Evolutionary conservation across 1,140 invertebrate species (phyloP), one percentile per base, ranked within the genome.

Genomic region (Trichonephila clavipes): DNA sequence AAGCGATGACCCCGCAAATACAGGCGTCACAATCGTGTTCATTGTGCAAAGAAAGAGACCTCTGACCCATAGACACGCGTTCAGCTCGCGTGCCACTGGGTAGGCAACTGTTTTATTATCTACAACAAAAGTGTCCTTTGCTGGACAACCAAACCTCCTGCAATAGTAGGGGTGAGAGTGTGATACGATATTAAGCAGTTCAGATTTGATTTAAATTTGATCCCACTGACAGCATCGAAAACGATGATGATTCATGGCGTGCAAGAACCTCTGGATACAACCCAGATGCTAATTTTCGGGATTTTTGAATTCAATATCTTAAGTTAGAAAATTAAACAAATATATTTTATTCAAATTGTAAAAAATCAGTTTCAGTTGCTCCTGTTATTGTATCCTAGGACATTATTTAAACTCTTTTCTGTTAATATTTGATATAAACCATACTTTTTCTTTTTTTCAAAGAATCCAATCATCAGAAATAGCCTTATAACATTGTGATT

Each of bases 31-130:
- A 24, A 92, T n/a, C 81, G 59, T 51, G 51, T 51, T 21, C 81
- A 64, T 66, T 92, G 90, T 92, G 61, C 24, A 44, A 69, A 58
- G 12, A 69, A 58, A 18, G 69, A 51, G 69, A 90, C 66, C n/a
- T 40, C 69, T 90, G 88, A 90, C 88, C 66, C 88, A 44, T 16
- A 40, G 87, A 21, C 87, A 88, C 62, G 40, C 59, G 87, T 51
- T 64, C 62, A 88, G 28, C 40, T 88, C 69, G 44, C 61, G 88
- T 90, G 88, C 69, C 69, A 72, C 24, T 18, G 69, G 69, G 72
- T 51, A 90, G 24, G 88, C 69, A 59, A 90, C 88, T 51, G 66
- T 59, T 90, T 77, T 44, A 34, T 90, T 90, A 90, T 88, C 87
- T 88, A 8, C 59, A 59, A 61, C 85, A 61, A 61, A 34, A 87